phyloP scores from a whole-genome alignment of 2,888 invertebrate species.

The Oasisia sp. region DNA sequence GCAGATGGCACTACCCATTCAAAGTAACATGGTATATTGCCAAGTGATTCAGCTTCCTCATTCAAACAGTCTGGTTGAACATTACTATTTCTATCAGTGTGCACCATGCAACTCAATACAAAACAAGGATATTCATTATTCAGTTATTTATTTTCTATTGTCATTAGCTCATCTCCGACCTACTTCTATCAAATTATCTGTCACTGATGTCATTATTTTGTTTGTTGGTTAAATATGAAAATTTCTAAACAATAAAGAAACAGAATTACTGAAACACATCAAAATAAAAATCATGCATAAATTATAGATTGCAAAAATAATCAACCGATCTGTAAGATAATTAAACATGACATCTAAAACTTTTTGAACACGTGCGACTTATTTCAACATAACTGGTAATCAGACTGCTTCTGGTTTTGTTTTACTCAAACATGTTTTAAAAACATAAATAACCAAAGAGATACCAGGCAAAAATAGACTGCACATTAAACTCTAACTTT shows the following conservation, averaged over 20 bases:
- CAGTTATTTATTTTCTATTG: too few relatives aligned
- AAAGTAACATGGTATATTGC: too few relatives aligned
- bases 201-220: not conserved
- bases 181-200: not conserved
- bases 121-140: not conserved
- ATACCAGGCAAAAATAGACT: not conserved
- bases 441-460: not conserved
- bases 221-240: not conserved
- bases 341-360: not conserved
- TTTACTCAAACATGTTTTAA: not conserved
- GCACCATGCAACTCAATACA: not conserved
- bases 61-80: too few relatives aligned
- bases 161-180: not conserved
- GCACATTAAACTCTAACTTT: not conserved
- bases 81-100: too few relatives aligned
- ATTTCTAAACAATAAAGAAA: not conserved
- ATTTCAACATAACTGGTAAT: not conserved
- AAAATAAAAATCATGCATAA: not conserved
- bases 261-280: not conserved
- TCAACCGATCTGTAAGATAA: not conserved
- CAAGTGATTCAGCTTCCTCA: too few relatives aligned
- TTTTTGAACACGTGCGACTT: not conserved
- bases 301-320: too few relatives aligned
- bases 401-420: not conserved
- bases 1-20: too few relatives aligned